Evolutionary conservation across 2,888 invertebrate species (phyloP).

Genomic region (Panzeria rudis): DNA sequence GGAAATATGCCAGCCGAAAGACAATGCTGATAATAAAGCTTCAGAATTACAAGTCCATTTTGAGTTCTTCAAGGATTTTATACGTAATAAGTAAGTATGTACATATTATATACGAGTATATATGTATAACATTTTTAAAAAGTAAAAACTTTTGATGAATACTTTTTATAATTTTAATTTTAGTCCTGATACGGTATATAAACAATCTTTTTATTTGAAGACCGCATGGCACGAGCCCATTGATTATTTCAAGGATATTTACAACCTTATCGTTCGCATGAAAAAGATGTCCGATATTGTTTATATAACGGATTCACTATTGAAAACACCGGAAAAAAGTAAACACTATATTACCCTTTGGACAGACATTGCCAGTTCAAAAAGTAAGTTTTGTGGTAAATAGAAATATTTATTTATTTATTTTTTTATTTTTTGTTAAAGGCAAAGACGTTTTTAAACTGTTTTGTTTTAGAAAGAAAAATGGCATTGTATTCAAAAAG

Average conservation of each 20-base stretch:
- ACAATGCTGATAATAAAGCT: neutral
- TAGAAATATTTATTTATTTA: neutral
- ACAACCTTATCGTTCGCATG: constrained; percentile 74
- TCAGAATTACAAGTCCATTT: constrained; percentile 73
- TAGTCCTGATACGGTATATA: constrained; percentile 76
- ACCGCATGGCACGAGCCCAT: constrained; percentile 77
- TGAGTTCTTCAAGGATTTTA: constrained; percentile 73
- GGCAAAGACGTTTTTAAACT: no score
- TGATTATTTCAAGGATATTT: constrained; percentile 77
- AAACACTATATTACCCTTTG: constrained; percentile 71
- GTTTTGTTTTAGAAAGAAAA: no score
- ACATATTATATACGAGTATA: neutral
- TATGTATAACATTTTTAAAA: no score
- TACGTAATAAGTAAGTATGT: constrained; percentile 72
- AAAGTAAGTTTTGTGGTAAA: constrained; percentile 29
- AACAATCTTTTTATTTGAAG: constrained; percentile 75
- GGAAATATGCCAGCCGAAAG: constrained; percentile 73
- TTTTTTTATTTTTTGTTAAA: no score
- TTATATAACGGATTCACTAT: constrained; percentile 68
- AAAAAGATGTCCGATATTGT: constrained; percentile 72
- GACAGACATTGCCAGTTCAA: constrained; percentile 68
- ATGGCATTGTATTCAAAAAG: no score
- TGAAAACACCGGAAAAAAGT: neutral
- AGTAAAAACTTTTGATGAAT: neutral
- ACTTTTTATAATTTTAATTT: neutral